phyloP scores from a whole-genome alignment of 2,888 invertebrate species.

The Erebia palarica region DNA sequence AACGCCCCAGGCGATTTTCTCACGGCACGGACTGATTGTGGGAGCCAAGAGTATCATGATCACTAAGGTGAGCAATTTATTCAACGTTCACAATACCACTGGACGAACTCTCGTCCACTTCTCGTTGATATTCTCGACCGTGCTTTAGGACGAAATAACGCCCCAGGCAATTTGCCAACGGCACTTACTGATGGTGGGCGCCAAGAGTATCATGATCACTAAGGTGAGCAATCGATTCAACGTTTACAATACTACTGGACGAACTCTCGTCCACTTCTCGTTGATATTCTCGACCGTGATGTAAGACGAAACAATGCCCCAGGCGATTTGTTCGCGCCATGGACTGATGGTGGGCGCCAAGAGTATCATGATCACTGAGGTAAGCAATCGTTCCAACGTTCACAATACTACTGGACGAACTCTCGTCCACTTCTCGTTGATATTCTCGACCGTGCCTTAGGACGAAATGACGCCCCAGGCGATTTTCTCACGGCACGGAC shows the following conservation, averaged over 20 bases:
- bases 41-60: constrained; percentile 97
- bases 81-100: background rate
- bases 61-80: constrained; percentile 85
- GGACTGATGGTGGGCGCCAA: constrained; percentile 97
- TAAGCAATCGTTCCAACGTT: constrained; percentile 41
- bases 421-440: background rate
- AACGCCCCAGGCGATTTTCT: constrained; percentile 97
- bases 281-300: constrained; percentile 96
- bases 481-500: too few relatives aligned
- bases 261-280: constrained; percentile 96
- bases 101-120: background rate
- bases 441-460: background rate
- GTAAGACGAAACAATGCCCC: constrained; percentile 98
- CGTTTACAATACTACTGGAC: constrained; percentile 85
- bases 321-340: constrained; percentile 96
- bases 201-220: constrained; percentile 95
- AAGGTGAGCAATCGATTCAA: constrained; percentile 72
- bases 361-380: constrained; percentile 95
- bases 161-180: too few relatives aligned
- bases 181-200: constrained; percentile 55
- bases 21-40: constrained; percentile 96
- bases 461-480: background rate
- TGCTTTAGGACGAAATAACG: background rate
- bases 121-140: background rate
- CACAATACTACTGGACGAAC: background rate